Evolutionary conservation across 2,797 vertebrate genomes (phyloP).

Genomic region (Darevskia mixta): DNA sequence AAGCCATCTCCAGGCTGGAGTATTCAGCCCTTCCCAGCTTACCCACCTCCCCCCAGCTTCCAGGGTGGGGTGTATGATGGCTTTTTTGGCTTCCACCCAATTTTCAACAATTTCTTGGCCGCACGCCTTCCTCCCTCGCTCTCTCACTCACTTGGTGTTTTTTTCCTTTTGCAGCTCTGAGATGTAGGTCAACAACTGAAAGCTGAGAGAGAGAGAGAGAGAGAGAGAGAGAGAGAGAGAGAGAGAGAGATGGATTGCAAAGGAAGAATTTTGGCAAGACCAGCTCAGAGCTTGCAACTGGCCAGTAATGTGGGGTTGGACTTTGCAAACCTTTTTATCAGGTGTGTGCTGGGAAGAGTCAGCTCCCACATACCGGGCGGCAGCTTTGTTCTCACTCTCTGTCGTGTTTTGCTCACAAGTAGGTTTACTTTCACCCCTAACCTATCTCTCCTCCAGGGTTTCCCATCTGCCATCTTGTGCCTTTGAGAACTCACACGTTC

Average conservation of each 20-base stretch:
- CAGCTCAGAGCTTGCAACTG: neutral
- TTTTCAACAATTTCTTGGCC: neutral
- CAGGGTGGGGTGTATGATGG: neutral
- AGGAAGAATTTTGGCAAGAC: slow-evolving; percentile 9
- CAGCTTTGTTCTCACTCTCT: neutral
- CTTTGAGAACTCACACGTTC: neutral
- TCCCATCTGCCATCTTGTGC: neutral
- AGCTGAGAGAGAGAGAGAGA: neutral
- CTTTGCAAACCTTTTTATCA: neutral
- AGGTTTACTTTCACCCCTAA: neutral
- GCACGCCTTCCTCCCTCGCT: neutral
- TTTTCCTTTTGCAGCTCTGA: neutral
- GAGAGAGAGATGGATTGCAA: slow-evolving; percentile 2
- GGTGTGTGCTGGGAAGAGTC: neutral
- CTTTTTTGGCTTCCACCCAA: neutral
- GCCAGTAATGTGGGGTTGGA: neutral
- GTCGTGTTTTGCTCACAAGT: neutral
- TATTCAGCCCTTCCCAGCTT: neutral
- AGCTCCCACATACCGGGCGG: neutral
- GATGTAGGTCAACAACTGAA: slow-evolving; percentile 28
- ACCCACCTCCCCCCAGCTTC: neutral
- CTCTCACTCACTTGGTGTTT: neutral
- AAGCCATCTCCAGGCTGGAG: neutral
- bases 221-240: neutral
- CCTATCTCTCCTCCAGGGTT: neutral